Percentiles rank a stretch among this genome's conserved stretches.
Evolutionary conservation across 2,797 vertebrate genomes (phyloP).

Genomic region (Choloepus didactylus): DNA sequence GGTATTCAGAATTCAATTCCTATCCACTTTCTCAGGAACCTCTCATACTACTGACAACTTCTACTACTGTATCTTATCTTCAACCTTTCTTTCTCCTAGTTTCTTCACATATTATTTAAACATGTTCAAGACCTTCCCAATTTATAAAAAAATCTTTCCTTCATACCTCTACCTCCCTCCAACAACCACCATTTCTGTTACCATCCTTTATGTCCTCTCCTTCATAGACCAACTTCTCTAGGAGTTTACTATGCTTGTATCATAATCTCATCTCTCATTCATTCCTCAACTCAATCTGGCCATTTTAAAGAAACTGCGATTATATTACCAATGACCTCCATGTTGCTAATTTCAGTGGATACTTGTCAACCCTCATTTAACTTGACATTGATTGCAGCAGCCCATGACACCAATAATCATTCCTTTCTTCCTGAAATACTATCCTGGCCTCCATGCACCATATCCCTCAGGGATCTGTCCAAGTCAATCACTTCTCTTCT

Average conservation of each 20-base stretch:
- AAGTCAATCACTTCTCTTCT: background rate
- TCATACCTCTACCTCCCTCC: background rate
- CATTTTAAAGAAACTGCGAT: conserved; percentile 10
- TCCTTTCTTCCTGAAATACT: conserved; percentile 40
- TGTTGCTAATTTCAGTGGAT: conserved; percentile 27
- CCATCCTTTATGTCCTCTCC: background rate
- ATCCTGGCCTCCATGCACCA: background rate
- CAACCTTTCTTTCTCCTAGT: background rate
- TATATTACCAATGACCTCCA: background rate
- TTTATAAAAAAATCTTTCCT: background rate
- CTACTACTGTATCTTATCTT: conserved; percentile 16
- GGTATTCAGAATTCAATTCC: conserved; percentile 23
- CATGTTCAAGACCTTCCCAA: background rate
- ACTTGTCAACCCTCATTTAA: conserved; percentile 38
- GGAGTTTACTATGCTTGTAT: background rate
- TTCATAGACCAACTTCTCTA: conserved; percentile 9
- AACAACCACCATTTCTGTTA: conserved; percentile 5
- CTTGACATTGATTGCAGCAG: background rate
- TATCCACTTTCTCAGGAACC: background rate
- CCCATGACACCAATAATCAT: background rate
- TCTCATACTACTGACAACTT: background rate
- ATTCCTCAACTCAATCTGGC: conserved; percentile 28
- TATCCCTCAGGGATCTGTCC: background rate
- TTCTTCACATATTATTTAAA: conserved; percentile 42
- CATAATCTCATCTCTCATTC: conserved; percentile 24